Evolutionary conservation across 64 coral and sea anemone genomes (phyloP).

Genomic region (Dendrophyllia cribrosa): DNA sequence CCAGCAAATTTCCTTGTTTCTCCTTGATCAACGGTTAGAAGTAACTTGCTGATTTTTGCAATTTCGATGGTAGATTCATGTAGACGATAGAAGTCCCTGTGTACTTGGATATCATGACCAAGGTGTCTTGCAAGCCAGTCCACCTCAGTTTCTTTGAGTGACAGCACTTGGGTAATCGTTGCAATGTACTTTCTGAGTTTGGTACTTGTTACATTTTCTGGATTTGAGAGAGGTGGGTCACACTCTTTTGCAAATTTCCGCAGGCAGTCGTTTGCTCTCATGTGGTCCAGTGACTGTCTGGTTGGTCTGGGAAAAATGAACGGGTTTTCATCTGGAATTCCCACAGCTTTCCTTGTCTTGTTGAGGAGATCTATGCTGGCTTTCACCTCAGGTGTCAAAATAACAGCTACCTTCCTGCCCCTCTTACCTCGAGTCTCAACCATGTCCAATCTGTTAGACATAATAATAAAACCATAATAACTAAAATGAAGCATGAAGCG

Average conservation of each 20-base stretch:
- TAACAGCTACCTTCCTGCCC: slow-evolving; percentile 12
- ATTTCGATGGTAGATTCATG: slow-evolving; percentile 21
- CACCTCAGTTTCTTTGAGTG: slow-evolving; percentile 6
- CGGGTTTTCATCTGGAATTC: not conserved
- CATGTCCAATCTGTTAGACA: slow-evolving; percentile 25
- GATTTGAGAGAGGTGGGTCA: not conserved
- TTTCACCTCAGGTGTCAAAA: not conserved
- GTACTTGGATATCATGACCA: slow-evolving; percentile 6
- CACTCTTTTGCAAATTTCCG: not conserved
- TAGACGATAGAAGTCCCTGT: slow-evolving; percentile 1
- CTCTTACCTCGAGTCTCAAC: slow-evolving; percentile 27
- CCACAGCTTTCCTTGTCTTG: not conserved
- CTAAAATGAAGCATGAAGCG: not conserved
- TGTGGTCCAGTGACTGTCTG: not conserved
- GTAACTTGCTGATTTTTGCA: slow-evolving; percentile 5
- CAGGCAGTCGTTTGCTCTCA: not conserved
- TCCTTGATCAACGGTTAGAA: not conserved
- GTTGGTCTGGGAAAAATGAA: not conserved
- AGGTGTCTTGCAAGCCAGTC: slow-evolving; percentile 7
- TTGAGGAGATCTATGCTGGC: not conserved
- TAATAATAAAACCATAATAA: not conserved
- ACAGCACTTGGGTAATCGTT: slow-evolving; percentile 18
- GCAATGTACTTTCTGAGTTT: slow-evolving; percentile 18
- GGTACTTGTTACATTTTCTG: not conserved
- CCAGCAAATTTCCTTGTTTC: not conserved